phyloP scores from a whole-genome alignment of 2,888 invertebrate species.

The Heliconius erato region DNA sequence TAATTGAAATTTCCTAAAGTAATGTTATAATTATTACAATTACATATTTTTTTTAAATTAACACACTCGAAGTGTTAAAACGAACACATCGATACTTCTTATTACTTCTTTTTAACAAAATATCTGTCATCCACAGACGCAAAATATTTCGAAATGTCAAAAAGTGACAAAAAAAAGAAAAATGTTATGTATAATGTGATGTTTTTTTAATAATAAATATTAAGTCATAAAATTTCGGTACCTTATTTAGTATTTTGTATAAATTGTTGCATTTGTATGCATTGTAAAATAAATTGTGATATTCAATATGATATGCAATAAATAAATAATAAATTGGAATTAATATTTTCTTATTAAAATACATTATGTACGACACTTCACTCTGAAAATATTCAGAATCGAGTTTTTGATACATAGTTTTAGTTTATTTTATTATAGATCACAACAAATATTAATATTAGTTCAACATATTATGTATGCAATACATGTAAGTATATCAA shows the following conservation, averaged over 20 bases:
- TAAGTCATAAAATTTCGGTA: background rate
- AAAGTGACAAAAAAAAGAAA: background rate
- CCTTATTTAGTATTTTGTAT: background rate
- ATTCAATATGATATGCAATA: too few species aligned
- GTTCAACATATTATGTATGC: background rate
- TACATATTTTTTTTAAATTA: background rate
- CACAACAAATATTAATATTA: background rate
- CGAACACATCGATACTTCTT: background rate
- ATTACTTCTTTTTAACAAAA: background rate
- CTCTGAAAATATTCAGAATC: too few species aligned
- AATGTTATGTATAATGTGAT: conserved; percentile 4
- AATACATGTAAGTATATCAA: background rate
- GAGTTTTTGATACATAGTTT: background rate
- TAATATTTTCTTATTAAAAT: background rate
- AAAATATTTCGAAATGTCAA: background rate
- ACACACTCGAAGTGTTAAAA: background rate
- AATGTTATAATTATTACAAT: background rate
- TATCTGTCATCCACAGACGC: background rate
- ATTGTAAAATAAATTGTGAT: background rate
- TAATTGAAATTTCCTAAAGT: background rate
- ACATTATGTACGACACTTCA: background rate
- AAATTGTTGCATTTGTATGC: too few species aligned
- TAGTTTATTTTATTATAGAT: background rate
- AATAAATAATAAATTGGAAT: background rate
- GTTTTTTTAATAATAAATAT: background rate